These are phyloP conservation scores for Harpagifer antarcticus DNA, from an alignment of 2,797 vertebrate species.

Conservation along the genomic window DNA sequence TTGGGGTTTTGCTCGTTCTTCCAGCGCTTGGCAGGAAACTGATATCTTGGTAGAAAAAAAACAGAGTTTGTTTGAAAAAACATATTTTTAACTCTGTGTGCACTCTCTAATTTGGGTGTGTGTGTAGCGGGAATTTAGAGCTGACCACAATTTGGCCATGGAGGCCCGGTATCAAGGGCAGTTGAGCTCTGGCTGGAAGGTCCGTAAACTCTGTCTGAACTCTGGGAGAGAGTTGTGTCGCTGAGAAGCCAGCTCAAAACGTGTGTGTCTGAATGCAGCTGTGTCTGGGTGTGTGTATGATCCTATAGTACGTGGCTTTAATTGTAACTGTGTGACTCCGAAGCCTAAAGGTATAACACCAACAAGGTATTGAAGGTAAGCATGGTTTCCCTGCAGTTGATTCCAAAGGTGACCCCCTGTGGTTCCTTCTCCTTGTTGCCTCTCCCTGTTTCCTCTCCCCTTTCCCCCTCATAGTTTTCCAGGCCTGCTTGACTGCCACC, in stretches of 20 bases:
- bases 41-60: constrained; percentile 71
- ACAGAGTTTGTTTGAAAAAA: constrained; percentile 45
- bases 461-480: constrained; percentile 12
- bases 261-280: constrained; percentile 35
- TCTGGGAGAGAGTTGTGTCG: constrained; percentile 38
- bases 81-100: constrained; percentile 78
- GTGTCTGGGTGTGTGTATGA: constrained; percentile 55
- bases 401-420: constrained; percentile 35
- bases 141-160: constrained; percentile 76
- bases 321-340: constrained; percentile 34
- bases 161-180: constrained; percentile 71
- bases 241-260: constrained; percentile 6
- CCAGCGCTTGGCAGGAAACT: constrained; percentile 72
- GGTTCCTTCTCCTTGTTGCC: constrained; percentile 25
- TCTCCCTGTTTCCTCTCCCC: constrained; percentile 16
- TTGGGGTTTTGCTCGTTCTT: constrained; percentile 68
- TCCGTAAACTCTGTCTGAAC: constrained; percentile 76
- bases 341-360: constrained; percentile 33
- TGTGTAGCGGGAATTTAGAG: constrained; percentile 70
- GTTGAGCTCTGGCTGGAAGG: constrained; percentile 62
- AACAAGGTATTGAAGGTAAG: constrained; percentile 38
- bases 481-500: constrained; percentile 50
- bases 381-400: constrained; percentile 28
- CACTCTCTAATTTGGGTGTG: constrained; percentile 82
- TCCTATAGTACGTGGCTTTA: constrained; percentile 23